Conservation (phyloP, 1,140 invertebrate species). For the Ceratoteleas bidentatus region DNA sequence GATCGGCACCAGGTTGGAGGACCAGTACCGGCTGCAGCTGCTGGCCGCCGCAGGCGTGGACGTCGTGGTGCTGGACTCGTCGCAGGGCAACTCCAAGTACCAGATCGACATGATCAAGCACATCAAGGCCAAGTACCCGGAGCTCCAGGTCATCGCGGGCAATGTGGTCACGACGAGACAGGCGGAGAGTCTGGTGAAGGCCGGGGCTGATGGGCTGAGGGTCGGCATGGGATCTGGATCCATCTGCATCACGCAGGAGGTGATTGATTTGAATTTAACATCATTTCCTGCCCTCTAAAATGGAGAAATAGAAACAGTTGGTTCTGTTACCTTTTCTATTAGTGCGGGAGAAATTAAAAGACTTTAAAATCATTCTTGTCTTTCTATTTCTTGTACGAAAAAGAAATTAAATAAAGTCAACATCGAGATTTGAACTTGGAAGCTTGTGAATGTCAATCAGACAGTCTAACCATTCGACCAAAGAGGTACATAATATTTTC, state of each 20-base stretch:
- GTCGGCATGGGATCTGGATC: constrained; percentile 99
- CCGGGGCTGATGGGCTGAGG: constrained; percentile 96
- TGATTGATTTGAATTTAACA: constrained; percentile 88
- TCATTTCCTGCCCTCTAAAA: too few relatives aligned
- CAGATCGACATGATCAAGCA: constrained; percentile 97
- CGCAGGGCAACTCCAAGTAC: constrained; percentile 98
- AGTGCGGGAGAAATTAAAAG: too few relatives aligned
- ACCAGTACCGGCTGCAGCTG: constrained; percentile 90
- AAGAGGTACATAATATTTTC: too few relatives aligned
- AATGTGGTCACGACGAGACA: constrained; percentile 98
- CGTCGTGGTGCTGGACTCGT: constrained; percentile 98
- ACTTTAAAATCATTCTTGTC: too few relatives aligned
- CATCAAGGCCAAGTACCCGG: constrained; percentile 94
- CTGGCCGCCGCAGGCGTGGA: constrained; percentile 96
- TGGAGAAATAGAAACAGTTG: too few relatives aligned
- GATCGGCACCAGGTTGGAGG: constrained; percentile 93
- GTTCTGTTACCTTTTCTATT: too few relatives aligned
- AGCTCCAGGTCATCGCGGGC: constrained; percentile 97
- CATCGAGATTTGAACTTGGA: too few relatives aligned
- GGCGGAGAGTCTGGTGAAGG: constrained; percentile 98
- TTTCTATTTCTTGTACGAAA: too few relatives aligned
- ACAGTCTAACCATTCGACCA: too few relatives aligned
- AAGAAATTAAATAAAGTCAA: too few relatives aligned
- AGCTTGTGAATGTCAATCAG: too few relatives aligned
- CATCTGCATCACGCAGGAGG: constrained; percentile 99